Percentiles rank a stretch among this genome's conserved stretches.
phyloP scores from a whole-genome alignment of 2,113 vertebrate genomes.

The Copsychus sechellarum region DNA sequence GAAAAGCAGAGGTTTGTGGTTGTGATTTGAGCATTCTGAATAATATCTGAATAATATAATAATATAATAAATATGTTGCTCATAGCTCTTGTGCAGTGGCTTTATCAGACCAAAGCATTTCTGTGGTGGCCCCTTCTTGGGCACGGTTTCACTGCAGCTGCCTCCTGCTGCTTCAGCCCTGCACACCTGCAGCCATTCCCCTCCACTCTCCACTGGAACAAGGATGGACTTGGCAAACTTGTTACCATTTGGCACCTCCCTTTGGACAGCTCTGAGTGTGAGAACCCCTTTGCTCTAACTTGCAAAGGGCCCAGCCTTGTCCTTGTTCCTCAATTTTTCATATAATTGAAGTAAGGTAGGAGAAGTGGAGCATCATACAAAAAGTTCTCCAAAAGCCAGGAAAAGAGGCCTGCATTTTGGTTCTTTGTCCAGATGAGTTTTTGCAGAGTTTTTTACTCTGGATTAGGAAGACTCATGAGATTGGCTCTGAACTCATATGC shows the following conservation, averaged over 20 bases:
- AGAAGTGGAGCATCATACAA: background rate
- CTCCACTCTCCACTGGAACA: accelerated
- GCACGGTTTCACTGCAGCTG: accelerated
- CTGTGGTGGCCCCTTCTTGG: background rate
- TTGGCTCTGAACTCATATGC: background rate
- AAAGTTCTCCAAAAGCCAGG: background rate
- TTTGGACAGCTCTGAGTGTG: background rate
- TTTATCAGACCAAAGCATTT: background rate
- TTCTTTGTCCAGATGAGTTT: background rate
- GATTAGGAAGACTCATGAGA: background rate
- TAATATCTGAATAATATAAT: background rate
- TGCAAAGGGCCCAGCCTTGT: background rate
- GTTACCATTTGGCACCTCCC: background rate
- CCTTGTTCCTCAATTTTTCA: background rate
- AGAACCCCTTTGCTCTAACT: background rate
- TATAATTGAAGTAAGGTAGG: background rate
- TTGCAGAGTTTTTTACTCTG: background rate
- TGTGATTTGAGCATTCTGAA: background rate
- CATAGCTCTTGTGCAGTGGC: background rate
- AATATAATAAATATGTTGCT: background rate
- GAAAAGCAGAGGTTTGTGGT: background rate
- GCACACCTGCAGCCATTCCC: background rate
- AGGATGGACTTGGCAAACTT: background rate
- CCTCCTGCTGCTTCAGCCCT: background rate
- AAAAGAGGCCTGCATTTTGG: background rate